Conservation (phyloP, 2,113 vertebrate species). For the Gavialis gangeticus region DNA sequence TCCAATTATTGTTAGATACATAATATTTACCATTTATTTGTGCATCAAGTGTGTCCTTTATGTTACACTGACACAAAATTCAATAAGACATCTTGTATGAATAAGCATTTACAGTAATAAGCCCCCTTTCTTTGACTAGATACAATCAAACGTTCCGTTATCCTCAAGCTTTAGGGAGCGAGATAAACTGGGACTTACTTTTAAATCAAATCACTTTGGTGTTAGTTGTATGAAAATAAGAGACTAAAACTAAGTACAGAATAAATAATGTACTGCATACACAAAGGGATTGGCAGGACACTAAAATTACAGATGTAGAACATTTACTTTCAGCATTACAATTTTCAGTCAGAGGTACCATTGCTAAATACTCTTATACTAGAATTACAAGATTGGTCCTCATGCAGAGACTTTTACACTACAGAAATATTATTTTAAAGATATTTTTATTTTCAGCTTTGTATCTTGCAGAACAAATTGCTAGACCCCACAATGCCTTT, state of each 20-base stretch:
- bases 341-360: background rate
- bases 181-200: background rate
- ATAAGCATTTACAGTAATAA: background rate
- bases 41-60: accelerated
- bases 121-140: background rate
- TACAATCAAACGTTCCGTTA: background rate
- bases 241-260: background rate
- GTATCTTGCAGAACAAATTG: background rate
- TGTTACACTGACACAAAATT: background rate
- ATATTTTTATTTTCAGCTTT: background rate
- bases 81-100: background rate
- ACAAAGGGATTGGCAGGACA: background rate
- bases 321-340: background rate
- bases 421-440: background rate
- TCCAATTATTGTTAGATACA: too few species aligned
- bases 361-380: background rate
- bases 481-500: background rate
- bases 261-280: background rate
- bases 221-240: background rate
- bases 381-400: background rate
- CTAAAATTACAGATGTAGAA: background rate
- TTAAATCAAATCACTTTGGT: background rate
- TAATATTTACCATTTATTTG: background rate
- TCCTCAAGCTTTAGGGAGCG: background rate
- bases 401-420: background rate